phyloP scores from a whole-genome alignment of 2,888 invertebrate genomes.

The Drosophila mercatorum region DNA sequence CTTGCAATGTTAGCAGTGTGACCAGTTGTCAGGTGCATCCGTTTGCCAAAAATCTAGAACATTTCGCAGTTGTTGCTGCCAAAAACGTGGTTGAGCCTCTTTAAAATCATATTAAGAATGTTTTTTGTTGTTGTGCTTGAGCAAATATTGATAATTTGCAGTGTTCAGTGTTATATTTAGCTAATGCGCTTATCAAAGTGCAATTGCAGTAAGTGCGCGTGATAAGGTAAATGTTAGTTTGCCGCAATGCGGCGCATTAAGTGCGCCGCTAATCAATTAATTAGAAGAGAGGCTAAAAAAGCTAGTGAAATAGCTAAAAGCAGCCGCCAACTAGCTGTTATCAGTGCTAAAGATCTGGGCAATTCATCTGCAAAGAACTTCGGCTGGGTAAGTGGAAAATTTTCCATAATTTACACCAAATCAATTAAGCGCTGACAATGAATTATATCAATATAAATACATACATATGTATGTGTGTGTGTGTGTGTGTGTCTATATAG shows the following conservation, averaged over 20 bases:
- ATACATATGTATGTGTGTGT: constrained; percentile 6
- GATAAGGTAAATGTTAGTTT: constrained; percentile 17
- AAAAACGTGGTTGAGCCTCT: neutral
- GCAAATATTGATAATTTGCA: neutral
- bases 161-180: constrained; percentile 20
- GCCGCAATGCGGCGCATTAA: constrained; percentile 16
- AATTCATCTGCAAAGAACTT: constrained; percentile 34
- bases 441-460: constrained; percentile 57
- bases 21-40: neutral
- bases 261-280: constrained; percentile 24
- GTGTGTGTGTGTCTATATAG: constrained; percentile 20
- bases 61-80: neutral
- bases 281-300: constrained; percentile 12
- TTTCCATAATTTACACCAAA: constrained; percentile 66
- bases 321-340: neutral
- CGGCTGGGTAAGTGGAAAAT: constrained; percentile 61
- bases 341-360: neutral
- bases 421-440: constrained; percentile 64
- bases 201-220: constrained; percentile 16
- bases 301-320: neutral
- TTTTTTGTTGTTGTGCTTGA: neutral
- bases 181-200: constrained; percentile 28
- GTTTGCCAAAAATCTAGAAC: neutral
- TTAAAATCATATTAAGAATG: neutral
- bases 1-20: neutral